Percentiles rank a stretch among this genome's conserved stretches.
phyloP scores from a whole-genome alignment of 2,113 vertebrate species.

The Rhabdomys dilectus region DNA sequence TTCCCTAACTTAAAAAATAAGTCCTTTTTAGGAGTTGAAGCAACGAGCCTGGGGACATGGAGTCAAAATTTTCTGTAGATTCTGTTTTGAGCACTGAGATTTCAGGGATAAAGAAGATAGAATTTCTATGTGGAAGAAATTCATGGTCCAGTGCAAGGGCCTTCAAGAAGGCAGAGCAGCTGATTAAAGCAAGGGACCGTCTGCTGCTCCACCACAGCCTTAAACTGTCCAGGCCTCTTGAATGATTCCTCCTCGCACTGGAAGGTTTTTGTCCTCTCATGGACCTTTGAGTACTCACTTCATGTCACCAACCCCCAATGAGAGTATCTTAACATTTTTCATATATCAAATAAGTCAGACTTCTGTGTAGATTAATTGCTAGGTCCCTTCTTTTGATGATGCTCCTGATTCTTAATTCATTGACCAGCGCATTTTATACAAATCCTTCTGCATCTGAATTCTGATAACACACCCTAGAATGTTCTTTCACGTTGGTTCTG shows the following conservation, averaged over 20 bases:
- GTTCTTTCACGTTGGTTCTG: not conserved
- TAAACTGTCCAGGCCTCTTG: not conserved
- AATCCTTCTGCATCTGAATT: not conserved
- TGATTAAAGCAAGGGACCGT: not conserved
- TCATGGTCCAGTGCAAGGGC: too few relatives aligned
- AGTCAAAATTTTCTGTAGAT: not conserved
- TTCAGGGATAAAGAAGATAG: not conserved
- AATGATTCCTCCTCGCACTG: not conserved
- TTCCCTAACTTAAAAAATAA: not conserved
- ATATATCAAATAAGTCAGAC: not conserved
- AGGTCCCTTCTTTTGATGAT: not conserved
- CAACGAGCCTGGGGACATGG: not conserved
- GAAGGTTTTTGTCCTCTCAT: not conserved
- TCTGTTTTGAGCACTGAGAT: not conserved
- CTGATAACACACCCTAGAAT: not conserved
- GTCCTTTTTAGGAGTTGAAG: not conserved
- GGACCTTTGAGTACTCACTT: not conserved
- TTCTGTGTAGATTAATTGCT: not conserved
- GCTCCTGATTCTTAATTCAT: too few relatives aligned
- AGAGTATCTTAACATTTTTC: not conserved
- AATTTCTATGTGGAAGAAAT: not conserved
- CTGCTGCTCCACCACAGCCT: not conserved
- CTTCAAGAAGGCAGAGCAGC: not conserved
- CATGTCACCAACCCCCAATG: not conserved
- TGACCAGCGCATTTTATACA: not conserved